Base-by-base conservation (phyloP, 2,797 vertebrate genomes). In the Selene dorsalis region DNA sequence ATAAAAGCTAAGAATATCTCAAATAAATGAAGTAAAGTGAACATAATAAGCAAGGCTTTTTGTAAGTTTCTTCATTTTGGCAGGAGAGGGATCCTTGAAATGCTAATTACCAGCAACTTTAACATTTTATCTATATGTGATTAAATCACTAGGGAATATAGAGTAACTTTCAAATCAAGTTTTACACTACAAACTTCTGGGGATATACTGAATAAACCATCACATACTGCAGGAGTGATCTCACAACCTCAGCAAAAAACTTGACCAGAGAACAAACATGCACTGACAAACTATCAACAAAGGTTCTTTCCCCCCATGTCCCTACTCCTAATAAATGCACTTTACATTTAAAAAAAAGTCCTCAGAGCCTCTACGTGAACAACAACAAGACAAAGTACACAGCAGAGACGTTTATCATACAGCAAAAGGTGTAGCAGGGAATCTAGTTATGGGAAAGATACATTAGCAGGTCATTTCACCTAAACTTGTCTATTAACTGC, bases 321-420 rank as follows among this genome's bases (percentile, higher is more conserved):
- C 90, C 91, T 94, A 94, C 80, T 92, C 90, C 93, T 94, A 95
- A 91, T 94, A 90, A 95, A 95, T 93, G 94, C 93, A 94, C 93
- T 95, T 95, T 94, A 94, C 94, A 94, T 89, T 79, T 85, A 69
- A 47, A 76, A 32, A 91, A 91, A 93, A 93, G 92, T 92, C 92
- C 91, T 93, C 93, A 93, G 91, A 92, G 91, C 89, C 88, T 94
- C 93, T 95, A 95, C 91, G 90, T 94, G 93, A 95, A 95, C 94
- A 94, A 89, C 91, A 93, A 94, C 94, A 94, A 94, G 93, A 95
- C 94, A 93, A 89, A 93, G 86, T 95, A 95, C 93, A 95, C 93
- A 93, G 93, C 93, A 95, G 93, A 94, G 92, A 95, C 92, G 66
- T 93, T 92, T 93, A 94, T 94, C 93, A 93, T 95, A 96, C 93